Base-by-base conservation (phyloP, 2,113 vertebrate genomes). In the Plestiodon gilberti region DNA sequence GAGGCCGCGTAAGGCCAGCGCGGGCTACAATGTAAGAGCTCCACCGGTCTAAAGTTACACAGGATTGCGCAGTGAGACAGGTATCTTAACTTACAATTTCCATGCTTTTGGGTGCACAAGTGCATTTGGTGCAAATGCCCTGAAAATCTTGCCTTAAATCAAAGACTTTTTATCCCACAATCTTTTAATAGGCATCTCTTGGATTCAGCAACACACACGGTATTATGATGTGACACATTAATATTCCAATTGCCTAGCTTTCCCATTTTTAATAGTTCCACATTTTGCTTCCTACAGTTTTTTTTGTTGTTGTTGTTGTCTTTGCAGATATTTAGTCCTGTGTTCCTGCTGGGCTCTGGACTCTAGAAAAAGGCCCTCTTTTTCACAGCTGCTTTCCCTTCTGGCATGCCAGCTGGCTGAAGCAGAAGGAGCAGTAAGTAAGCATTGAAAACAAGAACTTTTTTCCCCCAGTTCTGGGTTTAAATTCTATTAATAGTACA, bases 321-420 rank as follows among this genome's bases (percentile, higher is more conserved):
- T 84, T 90, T 92, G 10, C 92, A 98, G 99, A 90, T 99, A 99
- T n/a, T 59, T 20, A 2, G 89, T 98, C 48, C 99, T 99, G 98
- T 94, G 97, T 15, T 96, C 95, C 84, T 99, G 98, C 93, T 99
- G 98, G 98, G 96, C 96, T 77, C 96, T 98, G 83, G 96, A 98
- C 90, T 96, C 97, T 1, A 90, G 89, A 82, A 94, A 96, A 87
- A 96, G 99, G 52, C 99, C 98, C 0, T 96, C 97, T 38, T 99
- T 99, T 95, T 97, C 97, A 61, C 93, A 96, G 83, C 92, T 99
- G 86, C 96, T 97, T 92, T 96, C 96, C 14, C 97, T 96, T 81
- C 96, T 99, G 94, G 96, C 95, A 13, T 95, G 95, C 92, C 97
- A 98, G 94, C 95, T 99, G 93, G 94, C 93, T 15, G 96, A 97